These are phyloP conservation scores for Fopius arisanus DNA, from an alignment of 1,140 invertebrate species.

Conservation along the genomic window DNA sequence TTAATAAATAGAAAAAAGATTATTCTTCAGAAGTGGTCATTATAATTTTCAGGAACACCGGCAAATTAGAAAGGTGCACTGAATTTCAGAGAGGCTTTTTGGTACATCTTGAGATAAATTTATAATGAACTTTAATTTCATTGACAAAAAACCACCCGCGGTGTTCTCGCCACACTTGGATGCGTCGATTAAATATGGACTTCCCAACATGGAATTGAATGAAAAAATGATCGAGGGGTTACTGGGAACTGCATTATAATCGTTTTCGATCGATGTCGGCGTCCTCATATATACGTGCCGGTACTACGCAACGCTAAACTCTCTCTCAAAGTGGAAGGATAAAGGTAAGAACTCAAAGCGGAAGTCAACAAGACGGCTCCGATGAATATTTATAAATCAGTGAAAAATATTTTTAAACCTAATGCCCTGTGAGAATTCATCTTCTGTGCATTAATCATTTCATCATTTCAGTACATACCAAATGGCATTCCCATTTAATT, in stretches of 20 bases:
- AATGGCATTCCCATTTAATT: too few species aligned
- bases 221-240: slow-evolving; percentile 4
- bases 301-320: slow-evolving; percentile 32
- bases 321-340: slow-evolving; percentile 5
- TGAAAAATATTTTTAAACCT: slow-evolving; percentile 8
- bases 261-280: slow-evolving; percentile 25
- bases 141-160: background rate
- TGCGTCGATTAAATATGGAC: slow-evolving; percentile 14
- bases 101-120: background rate
- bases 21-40: too few species aligned
- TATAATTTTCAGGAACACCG: too few species aligned
- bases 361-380: slow-evolving; percentile 22
- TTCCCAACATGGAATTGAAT: slow-evolving; percentile 1
- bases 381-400: slow-evolving; percentile 30
- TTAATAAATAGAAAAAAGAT: too few species aligned
- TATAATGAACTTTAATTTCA: background rate
- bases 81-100: too few species aligned
- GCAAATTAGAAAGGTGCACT: too few species aligned
- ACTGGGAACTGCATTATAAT: slow-evolving; percentile 21
- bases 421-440: background rate
- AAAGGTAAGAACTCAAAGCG: slow-evolving; percentile 9
- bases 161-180: slow-evolving; percentile 12
- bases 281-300: slow-evolving; percentile 26
- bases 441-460: too few species aligned
- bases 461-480: too few species aligned